Percentiles rank a stretch among this genome's conserved stretches.
These are phyloP conservation scores for Heliconius ethilla DNA, from an alignment of 2,888 invertebrate species.

Conservation along the genomic window DNA sequence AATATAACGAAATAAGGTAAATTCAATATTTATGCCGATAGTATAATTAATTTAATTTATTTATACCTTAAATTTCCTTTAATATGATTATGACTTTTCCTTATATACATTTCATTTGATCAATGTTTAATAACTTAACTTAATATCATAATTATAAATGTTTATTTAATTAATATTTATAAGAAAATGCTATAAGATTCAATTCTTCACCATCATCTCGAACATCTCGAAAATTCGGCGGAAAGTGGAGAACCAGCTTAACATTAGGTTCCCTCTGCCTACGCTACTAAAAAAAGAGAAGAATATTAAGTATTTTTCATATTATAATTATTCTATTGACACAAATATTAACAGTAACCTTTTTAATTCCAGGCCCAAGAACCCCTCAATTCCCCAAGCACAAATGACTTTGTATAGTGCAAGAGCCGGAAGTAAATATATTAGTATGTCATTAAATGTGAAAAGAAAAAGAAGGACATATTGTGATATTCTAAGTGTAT, in stretches of 20 bases:
- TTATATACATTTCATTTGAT: neutral
- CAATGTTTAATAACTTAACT: neutral
- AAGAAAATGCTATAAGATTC: no score
- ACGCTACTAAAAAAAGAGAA: neutral
- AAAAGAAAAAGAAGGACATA: conserved; percentile 78
- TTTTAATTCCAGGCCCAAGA: conserved; percentile 88
- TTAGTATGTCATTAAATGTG: conserved; percentile 76
- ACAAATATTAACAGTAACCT: conserved; percentile 39
- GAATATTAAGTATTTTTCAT: neutral
- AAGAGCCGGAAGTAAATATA: conserved; percentile 75
- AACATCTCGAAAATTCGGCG: no score
- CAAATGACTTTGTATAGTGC: conserved; percentile 89
- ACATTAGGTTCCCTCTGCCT: no score
- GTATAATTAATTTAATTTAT: neutral
- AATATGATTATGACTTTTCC: neutral
- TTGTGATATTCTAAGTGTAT: conserved; percentile 70
- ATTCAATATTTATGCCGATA: neutral
- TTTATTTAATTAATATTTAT: no score
- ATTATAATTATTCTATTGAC: neutral
- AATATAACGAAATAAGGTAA: neutral
- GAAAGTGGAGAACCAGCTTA: no score
- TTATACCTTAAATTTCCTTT: neutral
- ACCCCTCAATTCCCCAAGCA: conserved; percentile 90
- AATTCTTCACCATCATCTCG: no score
- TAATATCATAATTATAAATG: neutral